These are phyloP conservation scores for Platycheirus albimanus DNA, from an alignment of 2,888 invertebrate species.

Conservation along the genomic window DNA sequence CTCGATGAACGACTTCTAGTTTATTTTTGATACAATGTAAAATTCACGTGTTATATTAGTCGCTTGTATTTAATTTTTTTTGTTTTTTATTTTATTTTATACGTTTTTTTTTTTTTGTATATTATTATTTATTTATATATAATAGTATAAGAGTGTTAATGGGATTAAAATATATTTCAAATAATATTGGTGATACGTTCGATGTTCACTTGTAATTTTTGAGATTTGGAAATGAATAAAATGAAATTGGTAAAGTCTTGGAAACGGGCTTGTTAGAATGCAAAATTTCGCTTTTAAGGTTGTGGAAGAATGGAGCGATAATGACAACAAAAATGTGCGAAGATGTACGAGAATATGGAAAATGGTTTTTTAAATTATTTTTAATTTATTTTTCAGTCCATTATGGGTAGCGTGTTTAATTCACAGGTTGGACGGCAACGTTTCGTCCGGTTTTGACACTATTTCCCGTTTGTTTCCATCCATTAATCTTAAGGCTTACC, in stretches of 20 bases:
- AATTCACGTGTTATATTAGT: slow-evolving; percentile 68
- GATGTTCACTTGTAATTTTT: slow-evolving; percentile 43
- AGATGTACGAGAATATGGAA: background rate
- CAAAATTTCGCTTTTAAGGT: background rate
- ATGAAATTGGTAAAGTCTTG: slow-evolving; percentile 61
- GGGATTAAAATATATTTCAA: slow-evolving; percentile 48
- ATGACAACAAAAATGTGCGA: slow-evolving; percentile 10
- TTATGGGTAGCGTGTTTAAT: too few species aligned
- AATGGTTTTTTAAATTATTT: background rate
- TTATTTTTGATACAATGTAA: slow-evolving; percentile 74
- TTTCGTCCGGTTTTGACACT: too few species aligned
- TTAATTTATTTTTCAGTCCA: background rate
- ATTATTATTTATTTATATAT: slow-evolving; percentile 44
- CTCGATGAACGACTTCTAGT: slow-evolving; percentile 82
- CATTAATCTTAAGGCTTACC: too few species aligned
- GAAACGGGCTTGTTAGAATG: slow-evolving; percentile 12
- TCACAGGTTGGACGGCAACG: too few species aligned
- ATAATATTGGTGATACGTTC: slow-evolving; percentile 70
- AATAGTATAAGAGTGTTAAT: too few species aligned
- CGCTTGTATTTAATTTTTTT: slow-evolving; percentile 45
- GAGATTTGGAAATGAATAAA: slow-evolving; percentile 29
- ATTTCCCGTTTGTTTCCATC: too few species aligned
- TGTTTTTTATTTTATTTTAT: too few species aligned
- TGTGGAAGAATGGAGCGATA: background rate
- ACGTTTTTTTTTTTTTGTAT: slow-evolving; percentile 82